phyloP scores from a whole-genome alignment of 2,113 vertebrate species.

The Chelonoidis abingdonii region DNA sequence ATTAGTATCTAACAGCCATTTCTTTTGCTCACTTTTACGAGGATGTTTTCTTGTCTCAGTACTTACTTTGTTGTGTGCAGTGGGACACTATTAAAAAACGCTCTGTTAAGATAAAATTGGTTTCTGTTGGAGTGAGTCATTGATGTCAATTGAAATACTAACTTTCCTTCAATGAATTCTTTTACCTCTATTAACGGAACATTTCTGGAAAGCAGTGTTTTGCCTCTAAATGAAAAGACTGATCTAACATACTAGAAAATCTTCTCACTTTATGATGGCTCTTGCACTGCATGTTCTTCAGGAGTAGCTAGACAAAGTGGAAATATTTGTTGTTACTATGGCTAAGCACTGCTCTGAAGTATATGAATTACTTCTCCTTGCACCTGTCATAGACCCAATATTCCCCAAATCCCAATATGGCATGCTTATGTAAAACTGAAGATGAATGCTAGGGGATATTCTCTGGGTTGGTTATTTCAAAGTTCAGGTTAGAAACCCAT shows the following conservation, averaged over 20 bases:
- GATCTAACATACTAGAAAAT: rapidly evolving
- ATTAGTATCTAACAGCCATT: neutral
- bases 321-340: neutral
- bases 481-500: neutral
- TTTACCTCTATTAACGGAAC: neutral
- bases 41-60: neutral
- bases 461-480: neutral
- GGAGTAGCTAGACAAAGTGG: neutral
- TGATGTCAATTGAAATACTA: neutral
- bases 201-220: neutral
- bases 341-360: neutral
- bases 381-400: neutral
- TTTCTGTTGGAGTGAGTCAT: neutral
- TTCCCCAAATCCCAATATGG: constrained; percentile 1
- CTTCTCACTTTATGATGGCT: neutral
- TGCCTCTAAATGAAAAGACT: neutral
- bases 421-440: neutral
- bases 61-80: neutral
- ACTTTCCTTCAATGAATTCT: neutral
- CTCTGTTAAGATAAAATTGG: neutral
- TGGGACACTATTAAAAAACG: neutral
- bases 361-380: neutral
- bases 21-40: neutral
- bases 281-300: neutral
- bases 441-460: constrained; percentile 9